A percentile compares a stretch with the other conserved stretches of the same genome.
Evolutionary conservation across 1,140 invertebrate genomes (phyloP).

Genomic region (Araneus ventricosus): DNA sequence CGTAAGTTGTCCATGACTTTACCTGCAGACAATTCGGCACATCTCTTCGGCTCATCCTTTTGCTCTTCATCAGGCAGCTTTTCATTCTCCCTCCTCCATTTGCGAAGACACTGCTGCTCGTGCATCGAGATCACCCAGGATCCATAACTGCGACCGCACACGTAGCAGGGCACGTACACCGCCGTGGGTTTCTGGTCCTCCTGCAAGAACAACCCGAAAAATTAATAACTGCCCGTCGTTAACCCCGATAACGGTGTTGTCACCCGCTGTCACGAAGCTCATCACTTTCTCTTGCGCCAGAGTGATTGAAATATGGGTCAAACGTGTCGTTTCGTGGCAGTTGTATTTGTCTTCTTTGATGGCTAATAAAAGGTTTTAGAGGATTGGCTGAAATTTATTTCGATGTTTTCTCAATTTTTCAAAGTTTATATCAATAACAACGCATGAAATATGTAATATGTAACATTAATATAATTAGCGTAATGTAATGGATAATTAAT

Average conservation of each 20-base stretch:
- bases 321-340: background rate
- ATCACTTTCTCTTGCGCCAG: background rate
- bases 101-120: constrained; percentile 88
- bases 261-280: background rate
- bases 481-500: too few relatives aligned
- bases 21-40: background rate
- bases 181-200: constrained; percentile 78
- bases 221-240: constrained; percentile 17
- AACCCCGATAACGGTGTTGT: constrained; percentile 16
- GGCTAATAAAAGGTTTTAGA: background rate
- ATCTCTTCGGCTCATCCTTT: constrained; percentile 81
- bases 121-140: constrained; percentile 87
- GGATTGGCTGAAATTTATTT: background rate
- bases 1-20: background rate
- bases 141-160: constrained; percentile 88
- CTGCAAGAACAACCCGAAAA: background rate
- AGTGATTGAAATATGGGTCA: constrained; percentile 11
- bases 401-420: too few relatives aligned
- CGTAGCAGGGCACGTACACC: constrained; percentile 85
- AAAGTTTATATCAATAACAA: too few relatives aligned
- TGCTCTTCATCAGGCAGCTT: constrained; percentile 84
- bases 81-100: constrained; percentile 86
- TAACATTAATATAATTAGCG: too few relatives aligned
- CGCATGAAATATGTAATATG: too few relatives aligned
- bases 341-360: background rate